Evolutionary conservation across 2,888 invertebrate genomes (phyloP), one percentile per base, ranked within the genome.

Genomic region (Acanthopleura granulata): DNA sequence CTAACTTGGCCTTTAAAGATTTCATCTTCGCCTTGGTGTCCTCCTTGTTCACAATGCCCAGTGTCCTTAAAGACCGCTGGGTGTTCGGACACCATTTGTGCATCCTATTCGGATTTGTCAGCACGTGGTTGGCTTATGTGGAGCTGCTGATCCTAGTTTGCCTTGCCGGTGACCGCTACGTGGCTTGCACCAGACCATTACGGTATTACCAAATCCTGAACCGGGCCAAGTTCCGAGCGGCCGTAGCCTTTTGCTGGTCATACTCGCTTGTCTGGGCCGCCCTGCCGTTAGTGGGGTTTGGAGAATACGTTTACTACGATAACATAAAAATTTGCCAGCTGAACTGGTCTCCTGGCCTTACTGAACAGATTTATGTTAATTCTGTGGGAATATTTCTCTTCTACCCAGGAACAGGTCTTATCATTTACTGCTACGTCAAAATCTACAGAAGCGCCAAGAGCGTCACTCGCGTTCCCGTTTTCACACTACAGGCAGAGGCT

Each of bases 371-470:
- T 6, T 66, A 66, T 27, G 6, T 14, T 16, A 66, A 66, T 1
- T 6, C 25, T 27, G 29, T 66, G 6, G 66, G 66, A 27, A 16
- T 27, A 22, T 25, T 22, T 27, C 22, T 66, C 29, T 22, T 66
- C 6, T 66, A 3, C 16, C 66, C 66, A 6, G 66, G 27, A 6
- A 66, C 66, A 66, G 29, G 27, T 25, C 1, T 66, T 1, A 22
- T 66, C 16, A 66, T 66, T 27, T 66, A 27, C 29, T 66, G 66
- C 25, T 66, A 66, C 66, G 6, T 27, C 16, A 66, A 66, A 3
- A 66, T 66, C 16, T 66, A 27, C 29, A 22, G 6, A 22, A 25
- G 29, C 6, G 29, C 66, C 6, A 66, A 27, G 66, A 22, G 29
- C 25, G 25, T 66, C 66, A 27, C 3, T 22, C 4, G 6, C 66